Percentiles rank a stretch among this genome's conserved stretches.
Conservation (phyloP, 1,140 invertebrate species). For the Pemphigus obesinymphae region DNA sequence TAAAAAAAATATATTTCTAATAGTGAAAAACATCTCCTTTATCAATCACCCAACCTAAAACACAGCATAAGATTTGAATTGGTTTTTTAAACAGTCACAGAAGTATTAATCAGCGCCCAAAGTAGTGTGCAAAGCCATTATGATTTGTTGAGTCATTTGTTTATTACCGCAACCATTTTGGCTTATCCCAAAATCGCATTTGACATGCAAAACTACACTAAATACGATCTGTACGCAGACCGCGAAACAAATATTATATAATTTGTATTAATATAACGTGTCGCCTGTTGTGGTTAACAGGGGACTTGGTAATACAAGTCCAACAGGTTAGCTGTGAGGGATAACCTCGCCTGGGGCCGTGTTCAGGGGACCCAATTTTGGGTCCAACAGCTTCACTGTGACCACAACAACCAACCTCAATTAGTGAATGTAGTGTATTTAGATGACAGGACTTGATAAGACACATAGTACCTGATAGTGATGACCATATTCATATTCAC, state of each 20-base stretch:
- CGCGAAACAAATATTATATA: slow-evolving; percentile 29
- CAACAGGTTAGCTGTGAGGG: slow-evolving; percentile 44
- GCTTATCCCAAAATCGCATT: slow-evolving; percentile 31
- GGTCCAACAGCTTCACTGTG: slow-evolving; percentile 43
- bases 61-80: slow-evolving; percentile 29
- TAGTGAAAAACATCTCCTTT: slow-evolving; percentile 4
- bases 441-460: slow-evolving; percentile 18
- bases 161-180: slow-evolving; percentile 38
- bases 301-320: slow-evolving; percentile 42
- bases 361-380: slow-evolving; percentile 41
- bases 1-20: slow-evolving; percentile 13
- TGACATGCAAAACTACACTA: slow-evolving; percentile 39
- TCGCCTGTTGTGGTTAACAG: slow-evolving; percentile 43
- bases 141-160: slow-evolving; percentile 12
- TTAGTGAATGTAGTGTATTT: slow-evolving; percentile 11
- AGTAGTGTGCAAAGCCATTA: slow-evolving; percentile 36
- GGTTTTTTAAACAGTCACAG: slow-evolving; percentile 22
- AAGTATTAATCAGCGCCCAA: slow-evolving; percentile 34
- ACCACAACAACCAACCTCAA: slow-evolving; percentile 40
- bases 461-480: slow-evolving; percentile 29
- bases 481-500: neutral
- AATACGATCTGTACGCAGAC: slow-evolving; percentile 10
- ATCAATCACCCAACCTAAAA: slow-evolving; percentile 37
- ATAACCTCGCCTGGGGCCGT: slow-evolving; percentile 41
- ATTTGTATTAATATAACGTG: slow-evolving; percentile 40